These are phyloP conservation scores for Saccostrea glomerata DNA, from an alignment of 1,140 invertebrate species.

Conservation along the genomic window DNA sequence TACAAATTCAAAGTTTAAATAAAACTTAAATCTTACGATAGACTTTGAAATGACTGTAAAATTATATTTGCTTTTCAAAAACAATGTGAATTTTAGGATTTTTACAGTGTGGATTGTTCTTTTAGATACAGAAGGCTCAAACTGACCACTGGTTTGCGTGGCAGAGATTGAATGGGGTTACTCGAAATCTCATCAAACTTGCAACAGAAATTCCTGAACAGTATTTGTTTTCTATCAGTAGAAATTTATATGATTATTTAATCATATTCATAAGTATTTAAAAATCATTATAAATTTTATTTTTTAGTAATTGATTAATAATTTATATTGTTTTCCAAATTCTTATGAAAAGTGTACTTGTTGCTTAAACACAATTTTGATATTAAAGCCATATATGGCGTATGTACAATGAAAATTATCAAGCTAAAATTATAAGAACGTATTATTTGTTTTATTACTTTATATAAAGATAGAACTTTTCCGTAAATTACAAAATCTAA, in stretches of 20 bases:
- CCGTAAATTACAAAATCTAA: too few species aligned
- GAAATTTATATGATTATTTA: background rate
- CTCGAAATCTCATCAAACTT: background rate
- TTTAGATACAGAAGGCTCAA: slow-evolving; percentile 3
- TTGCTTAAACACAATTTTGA: background rate
- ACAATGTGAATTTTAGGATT: background rate
- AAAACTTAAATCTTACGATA: too few species aligned
- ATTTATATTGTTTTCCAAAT: too few species aligned
- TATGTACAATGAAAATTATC: too few species aligned
- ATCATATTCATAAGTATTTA: too few species aligned
- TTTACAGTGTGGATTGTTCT: background rate
- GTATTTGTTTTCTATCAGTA: background rate
- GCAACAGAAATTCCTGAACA: background rate
- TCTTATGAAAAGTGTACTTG: too few species aligned
- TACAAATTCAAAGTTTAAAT: too few species aligned
- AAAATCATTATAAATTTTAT: too few species aligned
- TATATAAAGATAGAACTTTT: too few species aligned
- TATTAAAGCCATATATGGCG: background rate
- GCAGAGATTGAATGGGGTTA: slow-evolving; percentile 7
- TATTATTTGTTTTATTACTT: too few species aligned
- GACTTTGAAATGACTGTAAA: background rate
- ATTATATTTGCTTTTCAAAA: background rate
- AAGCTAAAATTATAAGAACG: too few species aligned
- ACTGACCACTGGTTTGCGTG: slow-evolving; percentile 12
- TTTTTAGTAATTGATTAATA: too few species aligned